Conservation (phyloP, 2,888 invertebrate species). For the Helleia helle region DNA sequence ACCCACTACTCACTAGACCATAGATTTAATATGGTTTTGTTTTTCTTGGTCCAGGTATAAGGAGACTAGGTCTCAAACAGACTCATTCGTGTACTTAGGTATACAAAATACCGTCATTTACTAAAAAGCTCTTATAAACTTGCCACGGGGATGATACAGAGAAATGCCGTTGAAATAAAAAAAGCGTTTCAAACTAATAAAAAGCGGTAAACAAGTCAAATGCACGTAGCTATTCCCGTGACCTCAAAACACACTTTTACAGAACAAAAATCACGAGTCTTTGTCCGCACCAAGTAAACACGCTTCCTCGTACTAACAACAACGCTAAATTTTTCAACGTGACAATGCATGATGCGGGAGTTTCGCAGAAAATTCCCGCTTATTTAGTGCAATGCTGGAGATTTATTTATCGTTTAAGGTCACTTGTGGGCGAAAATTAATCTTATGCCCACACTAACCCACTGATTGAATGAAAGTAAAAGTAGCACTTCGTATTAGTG, state of each 20-base stretch:
- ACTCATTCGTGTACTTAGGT: too few relatives aligned
- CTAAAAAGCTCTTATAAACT: too few relatives aligned
- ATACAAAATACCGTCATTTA: too few relatives aligned
- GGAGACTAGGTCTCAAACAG: too few relatives aligned
- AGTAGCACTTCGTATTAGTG: background rate
- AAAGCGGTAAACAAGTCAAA: too few relatives aligned
- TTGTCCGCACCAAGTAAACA: conserved; percentile 28
- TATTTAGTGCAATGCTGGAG: background rate
- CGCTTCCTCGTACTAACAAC: conserved; percentile 42
- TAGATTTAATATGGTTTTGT: too few relatives aligned
- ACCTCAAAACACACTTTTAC: conserved; percentile 15
- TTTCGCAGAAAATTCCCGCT: conserved; percentile 23
- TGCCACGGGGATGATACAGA: too few relatives aligned
- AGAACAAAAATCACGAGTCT: conserved; percentile 7
- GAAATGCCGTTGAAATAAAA: too few relatives aligned
- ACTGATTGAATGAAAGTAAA: background rate
- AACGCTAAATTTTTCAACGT: conserved; percentile 40
- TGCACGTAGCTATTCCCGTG: conserved; percentile 16
- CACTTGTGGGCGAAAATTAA: conserved; percentile 2
- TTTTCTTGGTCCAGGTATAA: too few relatives aligned
- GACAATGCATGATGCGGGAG: conserved; percentile 22
- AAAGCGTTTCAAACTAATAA: background rate
- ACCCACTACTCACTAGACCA: too few relatives aligned
- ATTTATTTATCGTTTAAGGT: conserved; percentile 6
- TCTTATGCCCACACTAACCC: background rate